Conservation (phyloP, 2,888 invertebrate species). For the Eulithis prunata region DNA sequence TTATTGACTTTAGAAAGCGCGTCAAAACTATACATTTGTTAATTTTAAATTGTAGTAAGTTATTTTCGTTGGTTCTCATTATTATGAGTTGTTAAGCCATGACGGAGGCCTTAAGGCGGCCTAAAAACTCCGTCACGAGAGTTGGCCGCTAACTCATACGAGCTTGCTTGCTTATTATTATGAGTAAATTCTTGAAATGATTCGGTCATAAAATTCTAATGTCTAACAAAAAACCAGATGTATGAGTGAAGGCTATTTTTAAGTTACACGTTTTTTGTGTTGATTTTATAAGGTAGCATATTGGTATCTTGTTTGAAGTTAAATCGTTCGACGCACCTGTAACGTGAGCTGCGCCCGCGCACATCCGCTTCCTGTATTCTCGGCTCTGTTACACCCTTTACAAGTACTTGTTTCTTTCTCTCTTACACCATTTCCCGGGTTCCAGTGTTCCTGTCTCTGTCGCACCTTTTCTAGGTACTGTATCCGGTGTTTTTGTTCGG, state of each 20-base stretch:
- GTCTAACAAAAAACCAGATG: slow-evolving; percentile 11
- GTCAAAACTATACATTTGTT: no score
- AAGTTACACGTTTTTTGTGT: slow-evolving; percentile 6
- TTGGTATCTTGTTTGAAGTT: slow-evolving; percentile 56
- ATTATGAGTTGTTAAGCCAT: no score
- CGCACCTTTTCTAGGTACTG: slow-evolving; percentile 50
- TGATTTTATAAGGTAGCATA: slow-evolving; percentile 20
- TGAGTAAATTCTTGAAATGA: no score
- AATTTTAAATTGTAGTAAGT: no score
- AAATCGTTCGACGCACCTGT: slow-evolving; percentile 64
- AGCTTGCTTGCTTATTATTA: no score
- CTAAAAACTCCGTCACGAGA: no score
- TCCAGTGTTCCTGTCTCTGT: slow-evolving; percentile 67
- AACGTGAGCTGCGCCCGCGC: slow-evolving; percentile 52
- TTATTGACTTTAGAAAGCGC: no score
- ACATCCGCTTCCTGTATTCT: slow-evolving; percentile 79
- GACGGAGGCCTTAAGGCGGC: no score
- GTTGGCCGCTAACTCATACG: no score
- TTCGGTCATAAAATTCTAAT: no score
- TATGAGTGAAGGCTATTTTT: neutral
- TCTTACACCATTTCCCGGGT: slow-evolving; percentile 59
- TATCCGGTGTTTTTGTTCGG: slow-evolving; percentile 49
- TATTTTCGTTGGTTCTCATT: no score
- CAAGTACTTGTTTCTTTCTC: slow-evolving; percentile 33
- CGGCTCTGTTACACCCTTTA: slow-evolving; percentile 57